Conservation (phyloP, 2,888 invertebrate species). For the Dyspetes luteomarginatus region DNA sequence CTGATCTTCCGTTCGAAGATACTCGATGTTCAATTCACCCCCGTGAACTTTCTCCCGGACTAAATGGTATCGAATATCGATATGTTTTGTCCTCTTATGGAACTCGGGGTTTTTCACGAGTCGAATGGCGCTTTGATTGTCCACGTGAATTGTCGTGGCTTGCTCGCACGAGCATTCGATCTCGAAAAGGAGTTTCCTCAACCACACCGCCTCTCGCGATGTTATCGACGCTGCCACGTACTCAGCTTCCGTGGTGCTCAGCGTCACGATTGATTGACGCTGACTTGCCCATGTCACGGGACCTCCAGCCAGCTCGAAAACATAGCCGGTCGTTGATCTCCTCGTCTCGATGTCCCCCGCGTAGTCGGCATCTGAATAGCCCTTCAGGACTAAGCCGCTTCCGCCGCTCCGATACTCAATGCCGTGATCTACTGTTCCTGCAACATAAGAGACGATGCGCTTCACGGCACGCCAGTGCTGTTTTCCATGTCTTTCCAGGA, state of each 20-base stretch:
- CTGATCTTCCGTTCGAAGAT: background rate
- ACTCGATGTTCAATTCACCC: background rate
- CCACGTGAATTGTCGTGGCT: background rate
- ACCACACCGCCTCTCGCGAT: background rate
- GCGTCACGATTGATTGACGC: background rate
- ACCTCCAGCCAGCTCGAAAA: background rate
- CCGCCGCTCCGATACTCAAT: too few species aligned
- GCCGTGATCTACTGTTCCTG: too few species aligned
- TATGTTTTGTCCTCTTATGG: background rate
- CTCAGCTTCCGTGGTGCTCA: background rate
- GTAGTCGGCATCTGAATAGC: too few species aligned
- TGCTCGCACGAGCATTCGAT: background rate
- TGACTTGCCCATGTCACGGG: background rate
- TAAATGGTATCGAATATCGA: background rate
- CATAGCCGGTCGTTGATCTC: background rate
- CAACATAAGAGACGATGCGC: too few species aligned
- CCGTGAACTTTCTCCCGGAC: background rate
- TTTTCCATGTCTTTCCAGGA: too few species aligned
- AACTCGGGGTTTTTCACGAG: background rate
- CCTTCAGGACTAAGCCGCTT: too few species aligned
- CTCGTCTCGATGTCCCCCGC: background rate
- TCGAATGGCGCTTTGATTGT: background rate
- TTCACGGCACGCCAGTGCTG: too few species aligned
- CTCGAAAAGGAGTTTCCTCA: background rate
- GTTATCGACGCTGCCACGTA: background rate